Evolutionary conservation across 2,797 vertebrate species (phyloP), one percentile per base, ranked within the genome.

Genomic region (Lerista edwardsae): DNA sequence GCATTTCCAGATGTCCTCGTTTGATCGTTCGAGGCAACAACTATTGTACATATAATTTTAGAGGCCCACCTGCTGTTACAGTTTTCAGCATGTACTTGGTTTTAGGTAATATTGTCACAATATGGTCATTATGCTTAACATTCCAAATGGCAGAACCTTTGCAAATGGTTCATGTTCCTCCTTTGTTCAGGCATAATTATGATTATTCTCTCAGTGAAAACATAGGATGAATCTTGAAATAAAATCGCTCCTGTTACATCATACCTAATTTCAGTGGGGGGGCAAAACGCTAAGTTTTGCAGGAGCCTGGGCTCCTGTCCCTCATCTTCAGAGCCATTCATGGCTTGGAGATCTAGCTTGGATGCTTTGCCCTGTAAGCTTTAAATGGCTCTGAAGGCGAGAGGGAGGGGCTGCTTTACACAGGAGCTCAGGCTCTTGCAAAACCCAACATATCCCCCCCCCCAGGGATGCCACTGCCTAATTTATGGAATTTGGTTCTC

Each of bases 31-130:
- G 59, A 76, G 73, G 67, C 2, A 31, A 81, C n/a, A 25, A 47
- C 39, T 77, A 68, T 67, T 65, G 71, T 59, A 75, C 81, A 1
- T 65, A 67, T 64, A 10, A 23, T 3, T 0, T 6, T 75, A 84
- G 74, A 84, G 77, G 12, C 74, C 62, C 5, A 4, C 79, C 71
- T 87, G 55, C 76, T 75, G n/a, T 71, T 34, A 59, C 36, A 71
- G 36, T 61, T 78, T 83, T 39, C 73, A 83, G 73, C 62, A 83
- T 57, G 44, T 39, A 83, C 47, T 83, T 83, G 82, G 62, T 75
- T 83, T 67, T 75, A 75, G 82, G 76, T 71, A 84, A 78, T 72
- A 61, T 76, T 84, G 67, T 78, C 65, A 77, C 75, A 84, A 84
- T 78, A 84, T 84, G 78, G 69, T 84, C 75, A 71, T 72, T 72